phyloP scores from a whole-genome alignment of 37 sponge, comb jelly and placozoan genomes.

The Petrosia ficiformis region DNA sequence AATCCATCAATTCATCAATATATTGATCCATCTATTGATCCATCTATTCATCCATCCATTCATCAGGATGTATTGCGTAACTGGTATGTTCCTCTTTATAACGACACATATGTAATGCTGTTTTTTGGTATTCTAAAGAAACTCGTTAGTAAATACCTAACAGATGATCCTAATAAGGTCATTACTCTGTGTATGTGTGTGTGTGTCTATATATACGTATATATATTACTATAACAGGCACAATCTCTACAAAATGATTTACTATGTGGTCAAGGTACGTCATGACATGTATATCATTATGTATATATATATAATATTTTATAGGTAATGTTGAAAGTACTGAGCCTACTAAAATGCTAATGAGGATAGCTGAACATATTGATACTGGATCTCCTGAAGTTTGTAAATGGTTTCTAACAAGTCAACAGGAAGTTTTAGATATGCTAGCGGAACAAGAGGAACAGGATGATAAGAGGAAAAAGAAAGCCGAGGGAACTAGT shows the following conservation, averaged over 20 bases:
- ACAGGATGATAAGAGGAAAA: neutral
- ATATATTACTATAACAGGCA: conserved; percentile 32
- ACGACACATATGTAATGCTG: conserved; percentile 87
- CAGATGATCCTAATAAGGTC: conserved; percentile 18
- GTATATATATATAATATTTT: neutral
- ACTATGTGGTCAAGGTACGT: conserved; percentile 85
- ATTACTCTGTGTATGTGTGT: conserved; percentile 14
- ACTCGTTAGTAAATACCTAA: conserved; percentile 53
- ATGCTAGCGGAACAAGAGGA: conserved; percentile 39
- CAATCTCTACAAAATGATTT: conserved; percentile 87
- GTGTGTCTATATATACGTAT: conserved; percentile 2
- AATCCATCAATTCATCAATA: too few relatives aligned
- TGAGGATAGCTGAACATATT: conserved; percentile 79
- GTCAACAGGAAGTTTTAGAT: conserved; percentile 41
- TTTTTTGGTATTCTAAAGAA: conserved; percentile 87
- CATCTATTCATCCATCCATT: too few relatives aligned
- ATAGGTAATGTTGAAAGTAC: conserved; percentile 89
- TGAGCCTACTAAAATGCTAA: conserved; percentile 80
- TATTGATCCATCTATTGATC: too few relatives aligned
- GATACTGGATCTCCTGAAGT: conserved; percentile 51
- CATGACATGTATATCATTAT: neutral
- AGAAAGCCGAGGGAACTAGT: neutral
- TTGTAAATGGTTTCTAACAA: conserved; percentile 62
- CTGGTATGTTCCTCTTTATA: conserved; percentile 82
- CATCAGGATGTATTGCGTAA: conserved; percentile 75